phyloP scores from a whole-genome alignment of 2,888 invertebrate genomes.

The Timema podura region DNA sequence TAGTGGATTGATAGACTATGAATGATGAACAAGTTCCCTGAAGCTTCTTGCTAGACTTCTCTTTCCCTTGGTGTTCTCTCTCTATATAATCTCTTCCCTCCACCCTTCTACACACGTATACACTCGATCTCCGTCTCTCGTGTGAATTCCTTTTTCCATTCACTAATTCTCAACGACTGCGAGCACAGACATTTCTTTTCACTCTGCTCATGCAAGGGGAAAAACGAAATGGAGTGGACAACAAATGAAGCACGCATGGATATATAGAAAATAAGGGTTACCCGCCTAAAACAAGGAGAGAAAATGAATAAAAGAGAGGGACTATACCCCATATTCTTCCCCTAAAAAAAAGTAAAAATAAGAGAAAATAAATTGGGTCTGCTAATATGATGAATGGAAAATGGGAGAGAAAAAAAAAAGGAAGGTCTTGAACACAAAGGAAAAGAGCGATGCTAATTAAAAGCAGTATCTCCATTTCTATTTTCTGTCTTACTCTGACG shows the following conservation, averaged over 20 bases:
- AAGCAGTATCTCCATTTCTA: not conserved
- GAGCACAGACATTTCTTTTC: constrained; percentile 18
- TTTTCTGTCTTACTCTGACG: no score
- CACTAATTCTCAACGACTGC: constrained; percentile 12
- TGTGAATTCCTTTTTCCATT: constrained; percentile 1
- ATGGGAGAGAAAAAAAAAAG: constrained; percentile 10
- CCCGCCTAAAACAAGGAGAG: not conserved
- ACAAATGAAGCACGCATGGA: constrained; percentile 20
- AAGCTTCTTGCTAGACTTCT: no score
- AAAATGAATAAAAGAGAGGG: constrained; percentile 5
- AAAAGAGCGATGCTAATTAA: constrained; percentile 12
- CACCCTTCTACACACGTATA: no score
- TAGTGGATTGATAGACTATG: no score
- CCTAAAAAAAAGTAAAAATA: not conserved
- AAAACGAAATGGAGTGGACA: constrained; percentile 26
- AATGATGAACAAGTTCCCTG: no score
- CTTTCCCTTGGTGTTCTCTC: no score
- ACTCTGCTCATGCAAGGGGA: constrained; percentile 20
- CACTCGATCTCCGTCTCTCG: no score
- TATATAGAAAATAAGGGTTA: constrained; percentile 12
- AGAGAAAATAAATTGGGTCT: constrained; percentile 24
- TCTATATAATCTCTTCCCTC: no score
- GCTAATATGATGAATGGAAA: constrained; percentile 22
- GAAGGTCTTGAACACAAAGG: constrained; percentile 6
- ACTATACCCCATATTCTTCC: not conserved